Percentiles rank a stretch among this genome's conserved stretches.
Evolutionary conservation across 2,888 invertebrate genomes (phyloP).

Genomic region (Allolobophora icterica): DNA sequence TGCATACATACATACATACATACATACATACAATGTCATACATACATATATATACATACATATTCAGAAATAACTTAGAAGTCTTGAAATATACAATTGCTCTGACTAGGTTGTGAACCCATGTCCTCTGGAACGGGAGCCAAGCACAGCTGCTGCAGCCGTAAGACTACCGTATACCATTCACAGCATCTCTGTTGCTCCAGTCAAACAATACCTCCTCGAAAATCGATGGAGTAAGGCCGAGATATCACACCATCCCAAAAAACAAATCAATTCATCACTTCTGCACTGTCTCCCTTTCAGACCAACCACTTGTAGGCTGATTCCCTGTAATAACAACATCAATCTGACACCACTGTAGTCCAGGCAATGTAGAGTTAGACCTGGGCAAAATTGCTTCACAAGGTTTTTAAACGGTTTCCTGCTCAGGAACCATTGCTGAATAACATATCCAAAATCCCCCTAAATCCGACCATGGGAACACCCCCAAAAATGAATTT

Average conservation of each 20-base stretch:
- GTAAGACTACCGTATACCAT: neutral
- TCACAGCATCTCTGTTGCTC: neutral
- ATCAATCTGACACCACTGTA: constrained; percentile 23
- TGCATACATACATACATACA: no score
- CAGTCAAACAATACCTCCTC: neutral
- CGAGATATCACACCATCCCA: neutral
- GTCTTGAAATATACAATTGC: neutral
- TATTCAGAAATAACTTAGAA: neutral
- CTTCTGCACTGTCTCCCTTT: neutral
- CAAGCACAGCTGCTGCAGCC: neutral
- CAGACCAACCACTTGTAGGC: constrained; percentile 15
- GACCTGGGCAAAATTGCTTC: no score
- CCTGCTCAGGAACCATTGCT: no score
- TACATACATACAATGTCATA: no score
- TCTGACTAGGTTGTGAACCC: no score
- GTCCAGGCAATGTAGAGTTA: no score
- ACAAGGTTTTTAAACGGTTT: no score
- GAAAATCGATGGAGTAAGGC: neutral
- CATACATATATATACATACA: neutral
- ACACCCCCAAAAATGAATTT: no score
- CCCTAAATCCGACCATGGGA: no score
- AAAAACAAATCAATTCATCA: neutral
- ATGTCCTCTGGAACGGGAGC: neutral
- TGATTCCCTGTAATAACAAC: constrained; percentile 19
- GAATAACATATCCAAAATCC: no score